Conservation (phyloP, 2,888 invertebrate genomes). For the Plagiodera versicolora region DNA sequence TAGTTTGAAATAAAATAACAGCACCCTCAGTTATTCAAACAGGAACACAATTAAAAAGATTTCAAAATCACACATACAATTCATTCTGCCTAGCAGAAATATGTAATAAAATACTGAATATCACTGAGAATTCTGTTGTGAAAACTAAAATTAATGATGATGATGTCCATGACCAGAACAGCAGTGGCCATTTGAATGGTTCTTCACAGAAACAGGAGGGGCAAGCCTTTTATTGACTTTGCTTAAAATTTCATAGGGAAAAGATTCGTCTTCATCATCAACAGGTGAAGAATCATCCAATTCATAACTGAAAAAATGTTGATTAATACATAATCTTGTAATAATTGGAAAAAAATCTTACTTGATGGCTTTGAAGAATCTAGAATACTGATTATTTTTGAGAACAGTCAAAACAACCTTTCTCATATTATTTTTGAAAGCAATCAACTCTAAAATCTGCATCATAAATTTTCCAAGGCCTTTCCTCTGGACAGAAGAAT, state of each 20-base stretch:
- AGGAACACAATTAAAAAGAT: background rate
- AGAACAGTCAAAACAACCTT: conserved; percentile 83
- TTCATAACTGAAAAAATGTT: conserved; percentile 61
- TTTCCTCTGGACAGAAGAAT: conserved; percentile 68
- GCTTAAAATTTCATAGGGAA: conserved; percentile 66
- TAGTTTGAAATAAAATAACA: background rate
- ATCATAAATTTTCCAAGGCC: conserved; percentile 84
- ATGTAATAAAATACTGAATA: background rate
- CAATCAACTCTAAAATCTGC: conserved; percentile 75
- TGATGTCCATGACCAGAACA: conserved; percentile 45
- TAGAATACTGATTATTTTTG: conserved; percentile 73
- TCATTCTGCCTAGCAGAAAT: background rate
- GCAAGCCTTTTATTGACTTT: conserved; percentile 55
- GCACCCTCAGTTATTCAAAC: background rate
- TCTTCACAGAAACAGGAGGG: conserved; percentile 28
- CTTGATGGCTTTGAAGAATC: conserved; percentile 79
- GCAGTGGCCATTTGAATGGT: conserved; percentile 40
- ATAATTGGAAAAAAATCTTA: conserved; percentile 51
- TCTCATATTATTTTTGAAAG: conserved; percentile 71
- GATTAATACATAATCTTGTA: too few species aligned
- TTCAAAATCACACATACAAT: too few species aligned
- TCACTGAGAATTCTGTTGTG: background rate
- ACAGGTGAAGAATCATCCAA: conserved; percentile 71
- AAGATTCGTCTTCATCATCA: conserved; percentile 59
- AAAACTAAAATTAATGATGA: conserved; percentile 3